phyloP scores from a whole-genome alignment of 2,888 invertebrate genomes.

The Nomada lathburiana region DNA sequence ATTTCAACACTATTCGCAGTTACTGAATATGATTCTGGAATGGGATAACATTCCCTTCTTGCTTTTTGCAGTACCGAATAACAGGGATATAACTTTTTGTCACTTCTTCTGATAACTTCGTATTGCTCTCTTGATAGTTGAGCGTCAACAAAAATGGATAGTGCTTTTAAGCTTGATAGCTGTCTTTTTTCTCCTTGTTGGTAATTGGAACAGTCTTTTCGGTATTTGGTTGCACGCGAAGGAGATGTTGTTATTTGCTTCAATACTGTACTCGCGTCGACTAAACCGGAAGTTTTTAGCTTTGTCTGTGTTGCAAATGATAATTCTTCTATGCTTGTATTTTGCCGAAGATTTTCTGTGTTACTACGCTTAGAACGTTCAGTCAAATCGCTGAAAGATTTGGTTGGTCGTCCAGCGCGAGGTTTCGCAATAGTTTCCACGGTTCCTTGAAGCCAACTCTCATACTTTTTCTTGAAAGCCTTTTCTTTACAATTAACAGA shows the following conservation, averaged over 20 bases:
- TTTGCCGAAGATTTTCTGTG: no score
- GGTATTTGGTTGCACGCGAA: background rate
- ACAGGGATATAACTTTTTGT: slow-evolving; percentile 25
- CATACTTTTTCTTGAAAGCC: slow-evolving; percentile 2
- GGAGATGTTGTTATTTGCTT: background rate
- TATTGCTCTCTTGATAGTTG: slow-evolving; percentile 22
- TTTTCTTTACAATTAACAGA: background rate
- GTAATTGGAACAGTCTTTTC: background rate
- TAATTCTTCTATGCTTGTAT: no score
- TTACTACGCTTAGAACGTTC: background rate
- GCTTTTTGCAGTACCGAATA: slow-evolving; percentile 16
- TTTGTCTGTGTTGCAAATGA: no score
- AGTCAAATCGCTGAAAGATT: background rate
- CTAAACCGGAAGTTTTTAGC: no score
- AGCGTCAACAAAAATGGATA: slow-evolving; percentile 16
- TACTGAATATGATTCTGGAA: background rate
- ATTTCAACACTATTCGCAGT: slow-evolving; percentile 20
- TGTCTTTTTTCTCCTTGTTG: background rate
- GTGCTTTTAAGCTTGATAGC: background rate
- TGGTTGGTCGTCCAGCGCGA: background rate
- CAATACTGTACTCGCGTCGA: background rate
- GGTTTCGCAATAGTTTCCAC: background rate
- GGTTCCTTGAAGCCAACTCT: background rate
- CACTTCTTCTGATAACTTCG: slow-evolving; percentile 7
- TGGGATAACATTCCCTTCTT: slow-evolving; percentile 41